Evolutionary conservation across 2,113 vertebrate species (phyloP).

Genomic region (Vulpes lagopus): DNA sequence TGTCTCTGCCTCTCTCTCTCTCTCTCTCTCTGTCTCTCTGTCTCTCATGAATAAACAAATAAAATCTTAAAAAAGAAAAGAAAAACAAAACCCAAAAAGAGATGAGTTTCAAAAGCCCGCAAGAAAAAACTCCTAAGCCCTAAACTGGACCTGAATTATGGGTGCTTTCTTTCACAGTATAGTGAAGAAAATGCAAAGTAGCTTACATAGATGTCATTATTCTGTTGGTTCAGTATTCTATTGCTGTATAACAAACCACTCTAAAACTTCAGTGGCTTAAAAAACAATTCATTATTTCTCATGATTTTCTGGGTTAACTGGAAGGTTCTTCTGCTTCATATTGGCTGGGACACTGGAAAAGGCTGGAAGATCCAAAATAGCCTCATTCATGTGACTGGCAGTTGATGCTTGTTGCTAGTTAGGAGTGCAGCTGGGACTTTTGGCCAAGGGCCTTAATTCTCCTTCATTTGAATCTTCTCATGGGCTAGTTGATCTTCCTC

Average conservation of each 20-base stretch:
- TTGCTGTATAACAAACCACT: neutral
- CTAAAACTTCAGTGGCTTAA: conserved; percentile 30
- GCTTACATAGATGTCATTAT: neutral
- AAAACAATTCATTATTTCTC: conserved; percentile 25
- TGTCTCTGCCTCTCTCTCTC: no score
- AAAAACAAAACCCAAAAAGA: neutral
- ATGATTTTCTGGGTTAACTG: neutral
- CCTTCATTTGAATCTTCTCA: neutral
- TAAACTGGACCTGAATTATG: neutral
- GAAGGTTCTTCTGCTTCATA: neutral
- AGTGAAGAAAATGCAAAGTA: conserved; percentile 25
- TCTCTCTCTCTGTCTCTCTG: no score
- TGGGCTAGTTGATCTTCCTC: neutral
- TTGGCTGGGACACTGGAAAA: neutral
- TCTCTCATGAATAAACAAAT: no score
- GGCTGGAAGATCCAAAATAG: neutral
- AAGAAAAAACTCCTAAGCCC: neutral
- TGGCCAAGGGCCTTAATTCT: neutral
- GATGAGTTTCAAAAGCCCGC: neutral
- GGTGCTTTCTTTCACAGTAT: neutral
- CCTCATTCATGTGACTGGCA: neutral
- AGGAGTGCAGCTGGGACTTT: neutral
- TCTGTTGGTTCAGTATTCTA: neutral
- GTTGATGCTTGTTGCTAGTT: neutral
- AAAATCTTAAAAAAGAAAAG: no score